These are phyloP conservation scores for Phylloscopus trochilus DNA, from an alignment of 2,113 vertebrate species.

Conservation along the genomic window DNA sequence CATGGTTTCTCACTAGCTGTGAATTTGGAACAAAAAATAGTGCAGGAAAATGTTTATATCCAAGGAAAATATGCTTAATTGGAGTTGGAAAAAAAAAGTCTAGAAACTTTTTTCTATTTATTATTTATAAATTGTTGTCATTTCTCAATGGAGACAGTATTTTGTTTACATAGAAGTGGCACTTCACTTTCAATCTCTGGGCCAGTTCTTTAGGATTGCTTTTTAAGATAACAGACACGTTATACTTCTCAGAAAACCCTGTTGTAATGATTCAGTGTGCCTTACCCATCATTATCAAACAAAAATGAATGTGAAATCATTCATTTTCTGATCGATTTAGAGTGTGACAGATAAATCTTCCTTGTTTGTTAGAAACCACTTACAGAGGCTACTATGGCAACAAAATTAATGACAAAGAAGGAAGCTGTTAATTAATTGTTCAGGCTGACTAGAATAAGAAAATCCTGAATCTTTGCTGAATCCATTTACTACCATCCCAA, in stretches of 20 bases:
- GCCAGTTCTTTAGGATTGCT: slow-evolving; percentile 2
- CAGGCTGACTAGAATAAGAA: slow-evolving; percentile 35
- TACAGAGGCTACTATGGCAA: slow-evolving; percentile 44
- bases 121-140: background rate
- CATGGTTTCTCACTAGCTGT: background rate
- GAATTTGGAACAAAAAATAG: background rate
- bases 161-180: background rate
- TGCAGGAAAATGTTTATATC: background rate
- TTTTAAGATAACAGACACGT: background rate
- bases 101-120: background rate
- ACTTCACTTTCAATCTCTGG: background rate
- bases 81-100: background rate
- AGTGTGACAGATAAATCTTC: slow-evolving; percentile 7
- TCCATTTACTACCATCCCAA: background rate
- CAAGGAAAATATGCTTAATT: background rate
- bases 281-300: slow-evolving; percentile 31
- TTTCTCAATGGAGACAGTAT: background rate
- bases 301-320: slow-evolving; percentile 38
- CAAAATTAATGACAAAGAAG: slow-evolving; percentile 49
- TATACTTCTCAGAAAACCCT: background rate
- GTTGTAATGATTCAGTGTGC: slow-evolving; percentile 1
- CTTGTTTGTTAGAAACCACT: slow-evolving; percentile 32
- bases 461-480: background rate
- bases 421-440: slow-evolving; percentile 54
- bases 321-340: background rate